phyloP scores from a whole-genome alignment of 2,888 invertebrate genomes.

The Galeruca laticollis region DNA sequence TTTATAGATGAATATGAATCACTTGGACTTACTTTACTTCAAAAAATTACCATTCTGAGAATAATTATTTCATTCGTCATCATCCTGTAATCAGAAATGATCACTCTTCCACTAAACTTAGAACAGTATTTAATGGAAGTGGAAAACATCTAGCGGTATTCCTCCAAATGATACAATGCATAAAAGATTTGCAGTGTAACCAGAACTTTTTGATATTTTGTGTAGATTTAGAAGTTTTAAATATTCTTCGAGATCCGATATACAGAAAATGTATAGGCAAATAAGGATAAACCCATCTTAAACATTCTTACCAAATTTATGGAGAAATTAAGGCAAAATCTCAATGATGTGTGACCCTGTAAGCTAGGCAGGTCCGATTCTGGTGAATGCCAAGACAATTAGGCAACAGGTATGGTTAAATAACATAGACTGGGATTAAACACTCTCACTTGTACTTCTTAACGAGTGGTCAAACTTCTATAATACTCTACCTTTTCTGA shows the following conservation, averaged over 20 bases:
- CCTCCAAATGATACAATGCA: conserved; percentile 26
- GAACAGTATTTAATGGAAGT: too few relatives aligned
- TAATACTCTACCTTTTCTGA: not conserved
- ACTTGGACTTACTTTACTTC: conserved; percentile 2
- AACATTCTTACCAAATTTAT: too few relatives aligned
- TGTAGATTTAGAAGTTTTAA: too few relatives aligned
- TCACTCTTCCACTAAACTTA: too few relatives aligned
- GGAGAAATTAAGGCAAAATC: too few relatives aligned
- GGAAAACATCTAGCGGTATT: conserved; percentile 40
- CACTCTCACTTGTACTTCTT: conserved; percentile 8
- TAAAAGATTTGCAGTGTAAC: conserved; percentile 24
- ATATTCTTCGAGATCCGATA: too few relatives aligned
- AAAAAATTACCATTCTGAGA: conserved; percentile 15
- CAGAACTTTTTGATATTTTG: conserved; percentile 22
- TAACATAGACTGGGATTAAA: not conserved
- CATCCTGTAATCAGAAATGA: conserved; percentile 16
- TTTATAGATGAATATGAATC: conserved; percentile 14
- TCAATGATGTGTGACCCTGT: too few relatives aligned
- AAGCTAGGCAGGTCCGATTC: too few relatives aligned
- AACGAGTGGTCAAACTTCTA: conserved; percentile 15
- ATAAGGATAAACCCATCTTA: too few relatives aligned
- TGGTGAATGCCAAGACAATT: too few relatives aligned
- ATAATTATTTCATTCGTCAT: conserved; percentile 4
- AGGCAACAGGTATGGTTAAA: not conserved
- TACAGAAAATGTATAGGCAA: too few relatives aligned